Conservation (phyloP, 2,797 vertebrate genomes). For the Serranus cabrilla region DNA sequence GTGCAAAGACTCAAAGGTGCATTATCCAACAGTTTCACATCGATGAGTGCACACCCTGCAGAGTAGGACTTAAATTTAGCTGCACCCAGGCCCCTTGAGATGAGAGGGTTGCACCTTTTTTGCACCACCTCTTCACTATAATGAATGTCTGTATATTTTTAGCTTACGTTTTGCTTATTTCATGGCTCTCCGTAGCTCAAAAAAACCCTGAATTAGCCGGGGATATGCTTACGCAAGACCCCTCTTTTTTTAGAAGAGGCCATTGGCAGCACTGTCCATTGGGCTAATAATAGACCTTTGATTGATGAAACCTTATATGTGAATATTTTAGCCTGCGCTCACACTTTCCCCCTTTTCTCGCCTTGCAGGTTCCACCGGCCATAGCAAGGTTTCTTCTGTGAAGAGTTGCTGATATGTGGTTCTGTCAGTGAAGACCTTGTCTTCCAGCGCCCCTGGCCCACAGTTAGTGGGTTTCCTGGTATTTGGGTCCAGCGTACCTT, state of each 20-base stretch:
- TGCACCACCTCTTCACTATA: constrained; percentile 59
- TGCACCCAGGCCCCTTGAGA: constrained; percentile 52
- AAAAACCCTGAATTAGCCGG: constrained; percentile 45
- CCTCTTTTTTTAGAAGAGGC: constrained; percentile 25
- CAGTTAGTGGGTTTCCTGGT: constrained; percentile 83
- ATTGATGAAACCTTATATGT: constrained; percentile 61
- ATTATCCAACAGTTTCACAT: constrained; percentile 39
- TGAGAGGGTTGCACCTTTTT: constrained; percentile 60
- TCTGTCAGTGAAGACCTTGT: constrained; percentile 82
- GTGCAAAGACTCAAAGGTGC: constrained; percentile 26
- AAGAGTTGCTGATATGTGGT: constrained; percentile 91
- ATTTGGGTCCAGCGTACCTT: constrained; percentile 83
- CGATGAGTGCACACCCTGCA: constrained; percentile 43
- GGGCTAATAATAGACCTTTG: constrained; percentile 69
- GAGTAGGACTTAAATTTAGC: constrained; percentile 70
- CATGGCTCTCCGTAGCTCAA: constrained; percentile 51
- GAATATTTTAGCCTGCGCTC: constrained; percentile 34
- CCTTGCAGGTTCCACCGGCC: constrained; percentile 95
- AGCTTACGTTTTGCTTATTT: constrained; percentile 75
- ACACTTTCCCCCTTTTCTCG: constrained; percentile 34
- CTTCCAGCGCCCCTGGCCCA: constrained; percentile 77
- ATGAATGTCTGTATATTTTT: constrained; percentile 76
- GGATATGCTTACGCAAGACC: constrained; percentile 51
- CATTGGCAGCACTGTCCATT: constrained; percentile 34
- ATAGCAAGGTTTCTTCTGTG: constrained; percentile 98